Evolutionary conservation across 2,888 invertebrate species (phyloP).

Genomic region (Drosophila aldrichi): DNA sequence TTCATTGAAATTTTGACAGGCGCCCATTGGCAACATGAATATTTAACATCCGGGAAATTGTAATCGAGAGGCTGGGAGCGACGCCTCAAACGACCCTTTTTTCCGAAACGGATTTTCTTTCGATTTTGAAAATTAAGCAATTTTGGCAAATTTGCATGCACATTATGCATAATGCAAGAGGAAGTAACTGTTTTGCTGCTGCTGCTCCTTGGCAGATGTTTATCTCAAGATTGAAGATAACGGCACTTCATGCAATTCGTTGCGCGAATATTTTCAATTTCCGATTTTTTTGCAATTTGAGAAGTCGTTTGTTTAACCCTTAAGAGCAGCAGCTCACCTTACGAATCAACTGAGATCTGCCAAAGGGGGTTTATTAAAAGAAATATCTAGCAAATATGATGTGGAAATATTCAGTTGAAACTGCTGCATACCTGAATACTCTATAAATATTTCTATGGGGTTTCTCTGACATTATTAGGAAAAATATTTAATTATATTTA

Average conservation of each 20-base stretch:
- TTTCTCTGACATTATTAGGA: too few species aligned
- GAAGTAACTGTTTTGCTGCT: slow-evolving; percentile 7
- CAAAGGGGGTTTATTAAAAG: slow-evolving; percentile 63
- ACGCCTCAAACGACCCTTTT: slow-evolving; percentile 26
- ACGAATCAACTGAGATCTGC: slow-evolving; percentile 37
- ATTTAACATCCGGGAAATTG: slow-evolving; percentile 81
- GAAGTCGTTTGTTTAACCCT: slow-evolving; percentile 66
- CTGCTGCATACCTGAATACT: neutral
- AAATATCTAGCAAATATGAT: slow-evolving; percentile 27
- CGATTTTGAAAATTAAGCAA: slow-evolving; percentile 63
- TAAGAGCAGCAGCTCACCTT: slow-evolving; percentile 39
- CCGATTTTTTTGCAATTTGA: slow-evolving; percentile 57
- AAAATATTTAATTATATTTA: too few species aligned
- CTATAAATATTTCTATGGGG: neutral
- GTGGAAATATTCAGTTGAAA: neutral
- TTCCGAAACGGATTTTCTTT: slow-evolving; percentile 1
- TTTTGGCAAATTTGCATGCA: slow-evolving; percentile 78
- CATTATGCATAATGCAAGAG: slow-evolving; percentile 68
- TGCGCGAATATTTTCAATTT: slow-evolving; percentile 58
- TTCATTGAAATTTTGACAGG: slow-evolving; percentile 76
- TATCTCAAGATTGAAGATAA: slow-evolving; percentile 34
- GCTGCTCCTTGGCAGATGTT: slow-evolving; percentile 47
- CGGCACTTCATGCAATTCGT: slow-evolving; percentile 69
- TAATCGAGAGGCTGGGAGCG: slow-evolving; percentile 55
- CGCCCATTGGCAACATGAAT: slow-evolving; percentile 50